Evolutionary conservation across 64 coral and sea anemone genomes (phyloP).

Genomic region (Platygyra sinensis): DNA sequence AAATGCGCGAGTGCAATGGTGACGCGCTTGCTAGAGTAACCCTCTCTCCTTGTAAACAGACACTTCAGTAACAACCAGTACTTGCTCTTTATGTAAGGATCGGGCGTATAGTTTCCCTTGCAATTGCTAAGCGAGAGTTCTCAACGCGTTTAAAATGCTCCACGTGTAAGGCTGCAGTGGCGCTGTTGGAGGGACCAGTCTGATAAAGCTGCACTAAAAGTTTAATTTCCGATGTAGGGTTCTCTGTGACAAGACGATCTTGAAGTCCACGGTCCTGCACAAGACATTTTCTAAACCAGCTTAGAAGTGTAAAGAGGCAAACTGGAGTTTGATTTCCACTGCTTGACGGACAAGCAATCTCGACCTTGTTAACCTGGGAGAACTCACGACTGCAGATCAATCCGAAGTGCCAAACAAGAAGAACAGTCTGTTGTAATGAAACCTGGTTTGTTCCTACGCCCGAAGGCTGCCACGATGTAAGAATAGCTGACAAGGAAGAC

Average conservation of each 20-base stretch:
- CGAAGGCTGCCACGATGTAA: not conserved
- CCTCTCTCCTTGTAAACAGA: too few relatives aligned
- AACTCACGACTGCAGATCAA: not conserved
- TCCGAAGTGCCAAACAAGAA: constrained; percentile 28
- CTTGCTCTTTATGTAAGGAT: not conserved
- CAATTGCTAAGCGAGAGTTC: not conserved
- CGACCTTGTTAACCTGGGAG: too few relatives aligned
- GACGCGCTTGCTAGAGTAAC: too few relatives aligned
- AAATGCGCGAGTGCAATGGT: too few relatives aligned
- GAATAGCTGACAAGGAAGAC: not conserved
- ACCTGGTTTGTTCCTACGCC: not conserved
- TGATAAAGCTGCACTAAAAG: constrained; percentile 22
- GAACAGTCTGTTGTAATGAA: not conserved
- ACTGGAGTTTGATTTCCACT: not conserved
- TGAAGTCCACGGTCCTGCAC: not conserved
- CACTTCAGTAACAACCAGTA: too few relatives aligned
- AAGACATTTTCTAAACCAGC: constrained; percentile 31
- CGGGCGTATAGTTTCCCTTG: not conserved
- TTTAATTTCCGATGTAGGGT: not conserved
- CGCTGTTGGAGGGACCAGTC: not conserved
- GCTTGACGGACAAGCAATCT: too few relatives aligned
- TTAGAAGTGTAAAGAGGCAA: not conserved
- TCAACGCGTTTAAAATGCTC: not conserved
- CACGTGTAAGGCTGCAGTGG: not conserved
- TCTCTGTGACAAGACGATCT: not conserved